Evolutionary conservation across 2,888 invertebrate genomes (phyloP).

Genomic region (Drosophila leonis): DNA sequence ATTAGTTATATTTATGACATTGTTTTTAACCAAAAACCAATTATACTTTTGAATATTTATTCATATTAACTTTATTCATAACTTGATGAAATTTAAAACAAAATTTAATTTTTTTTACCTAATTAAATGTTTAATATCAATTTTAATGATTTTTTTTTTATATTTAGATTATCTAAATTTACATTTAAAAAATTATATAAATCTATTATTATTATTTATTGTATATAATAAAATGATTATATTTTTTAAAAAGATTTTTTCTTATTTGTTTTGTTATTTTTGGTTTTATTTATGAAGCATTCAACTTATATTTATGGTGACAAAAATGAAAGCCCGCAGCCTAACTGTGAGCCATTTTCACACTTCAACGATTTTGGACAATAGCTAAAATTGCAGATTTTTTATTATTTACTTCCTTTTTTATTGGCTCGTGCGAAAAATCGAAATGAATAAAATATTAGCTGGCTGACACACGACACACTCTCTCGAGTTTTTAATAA

Average conservation of each 20-base stretch:
- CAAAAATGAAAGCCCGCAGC: conserved; percentile 32
- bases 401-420: conserved; percentile 23
- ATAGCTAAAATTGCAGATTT: conserved; percentile 48
- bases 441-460: conserved; percentile 64
- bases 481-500: conserved; percentile 52
- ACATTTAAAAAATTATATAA: too few relatives aligned
- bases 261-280: background rate
- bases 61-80: too few relatives aligned
- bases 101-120: too few relatives aligned
- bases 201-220: too few relatives aligned
- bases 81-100: too few relatives aligned
- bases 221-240: too few relatives aligned
- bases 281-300: conserved; percentile 14
- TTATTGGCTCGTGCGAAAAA: conserved; percentile 41
- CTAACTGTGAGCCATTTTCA: conserved; percentile 62
- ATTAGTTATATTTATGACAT: background rate
- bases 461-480: conserved; percentile 42
- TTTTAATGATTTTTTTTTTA: too few relatives aligned
- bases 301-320: conserved; percentile 27
- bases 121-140: too few relatives aligned
- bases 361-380: conserved; percentile 54
- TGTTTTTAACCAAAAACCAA: too few relatives aligned
- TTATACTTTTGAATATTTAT: too few relatives aligned
- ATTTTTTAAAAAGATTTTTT: background rate
- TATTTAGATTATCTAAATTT: too few relatives aligned